Conservation (phyloP, 1,140 invertebrate species). For the Lepidurus arcticus region DNA sequence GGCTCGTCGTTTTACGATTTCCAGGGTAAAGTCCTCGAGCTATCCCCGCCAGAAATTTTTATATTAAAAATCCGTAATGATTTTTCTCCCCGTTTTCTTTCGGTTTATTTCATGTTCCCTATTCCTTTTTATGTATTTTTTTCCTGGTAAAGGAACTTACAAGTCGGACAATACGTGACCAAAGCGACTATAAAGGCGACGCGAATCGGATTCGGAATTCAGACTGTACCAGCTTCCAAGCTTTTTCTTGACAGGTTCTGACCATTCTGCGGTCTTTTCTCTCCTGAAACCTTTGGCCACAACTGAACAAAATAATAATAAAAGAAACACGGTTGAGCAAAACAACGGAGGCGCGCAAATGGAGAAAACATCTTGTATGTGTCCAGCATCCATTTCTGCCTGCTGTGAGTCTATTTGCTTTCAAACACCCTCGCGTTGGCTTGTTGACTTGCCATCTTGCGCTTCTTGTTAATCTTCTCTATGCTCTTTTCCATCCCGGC, state of each 20-base stretch:
- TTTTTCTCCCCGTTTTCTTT: neutral
- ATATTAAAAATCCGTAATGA: neutral
- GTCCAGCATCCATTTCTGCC: constrained; percentile 12
- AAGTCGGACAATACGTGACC: constrained; percentile 5
- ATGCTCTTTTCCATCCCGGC: neutral
- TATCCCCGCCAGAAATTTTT: neutral
- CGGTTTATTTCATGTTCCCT: neutral
- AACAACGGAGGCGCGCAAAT: neutral
- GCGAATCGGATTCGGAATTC: constrained; percentile 18
- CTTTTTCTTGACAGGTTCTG: neutral
- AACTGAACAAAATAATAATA: neutral
- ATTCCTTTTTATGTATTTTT: neutral
- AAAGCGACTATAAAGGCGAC: constrained; percentile 15
- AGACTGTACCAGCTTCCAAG: neutral
- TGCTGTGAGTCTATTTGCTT: constrained; percentile 10
- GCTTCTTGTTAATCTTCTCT: neutral
- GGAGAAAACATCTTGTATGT: neutral
- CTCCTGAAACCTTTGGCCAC: neutral
- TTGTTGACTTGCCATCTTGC: constrained; percentile 1
- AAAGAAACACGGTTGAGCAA: neutral
- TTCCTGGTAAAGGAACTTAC: neutral
- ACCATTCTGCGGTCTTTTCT: neutral
- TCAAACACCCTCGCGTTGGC: constrained; percentile 1
- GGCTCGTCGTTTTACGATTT: neutral
- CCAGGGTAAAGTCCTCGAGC: neutral